A percentile compares a stretch with the other conserved stretches of the same genome.
phyloP scores from a whole-genome alignment of 2,888 invertebrate species.

The Lissocephala sabroskyi region DNA sequence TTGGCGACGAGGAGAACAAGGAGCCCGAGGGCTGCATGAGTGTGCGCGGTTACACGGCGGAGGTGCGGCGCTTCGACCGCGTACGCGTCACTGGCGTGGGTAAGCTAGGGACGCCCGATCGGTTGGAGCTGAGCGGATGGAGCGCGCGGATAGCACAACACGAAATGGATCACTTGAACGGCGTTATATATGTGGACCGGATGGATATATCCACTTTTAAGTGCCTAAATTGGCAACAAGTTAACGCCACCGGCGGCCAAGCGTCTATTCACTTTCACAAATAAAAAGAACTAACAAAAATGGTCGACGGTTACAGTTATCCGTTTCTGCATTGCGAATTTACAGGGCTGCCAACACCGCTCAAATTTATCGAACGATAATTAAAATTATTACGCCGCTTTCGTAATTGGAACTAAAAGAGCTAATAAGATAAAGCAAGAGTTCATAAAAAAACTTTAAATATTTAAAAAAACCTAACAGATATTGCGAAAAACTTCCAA shows the following conservation, averaged over 20 bases:
- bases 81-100: conserved; percentile 76
- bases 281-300: conserved; percentile 15
- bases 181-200: conserved; percentile 79
- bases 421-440: no score
- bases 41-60: conserved; percentile 79
- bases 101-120: conserved; percentile 73
- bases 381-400: no score
- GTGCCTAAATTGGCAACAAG: conserved; percentile 76
- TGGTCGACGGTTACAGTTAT: no score
- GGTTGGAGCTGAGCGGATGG: conserved; percentile 77
- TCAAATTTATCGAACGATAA: no score
- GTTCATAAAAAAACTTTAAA: no score
- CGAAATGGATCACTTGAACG: conserved; percentile 85
- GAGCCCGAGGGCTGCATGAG: conserved; percentile 80
- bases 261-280: conserved; percentile 76
- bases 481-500: no score
- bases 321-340: no score
- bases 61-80: conserved; percentile 79
- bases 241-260: conserved; percentile 78
- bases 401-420: no score
- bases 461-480: no score
- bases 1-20: conserved; percentile 75
- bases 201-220: conserved; percentile 79
- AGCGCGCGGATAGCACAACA: conserved; percentile 83
- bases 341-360: no score